Percentiles rank a stretch among this genome's conserved stretches.
Conservation (phyloP, 2,888 invertebrate genomes). For the Thymelicus lineola region DNA sequence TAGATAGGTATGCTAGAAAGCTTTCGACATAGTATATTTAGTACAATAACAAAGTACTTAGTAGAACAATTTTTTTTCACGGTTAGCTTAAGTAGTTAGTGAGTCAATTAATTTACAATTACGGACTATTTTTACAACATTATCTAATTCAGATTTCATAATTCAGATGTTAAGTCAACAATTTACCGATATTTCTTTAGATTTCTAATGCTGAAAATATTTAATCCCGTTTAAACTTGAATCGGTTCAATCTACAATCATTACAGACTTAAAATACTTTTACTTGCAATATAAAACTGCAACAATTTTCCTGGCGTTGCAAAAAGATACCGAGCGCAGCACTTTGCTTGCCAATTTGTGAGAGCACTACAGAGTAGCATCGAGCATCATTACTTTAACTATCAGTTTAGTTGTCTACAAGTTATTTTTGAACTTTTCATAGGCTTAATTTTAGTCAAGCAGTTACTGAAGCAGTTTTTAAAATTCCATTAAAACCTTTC, state of each 20-base stretch:
- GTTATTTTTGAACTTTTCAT: slow-evolving; percentile 26
- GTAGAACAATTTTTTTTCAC: too few relatives aligned
- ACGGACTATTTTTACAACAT: too few relatives aligned
- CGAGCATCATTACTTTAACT: slow-evolving; percentile 30
- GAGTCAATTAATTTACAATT: too few relatives aligned
- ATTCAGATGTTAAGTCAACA: too few relatives aligned
- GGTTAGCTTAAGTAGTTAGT: too few relatives aligned
- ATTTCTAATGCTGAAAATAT: not conserved
- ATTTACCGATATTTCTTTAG: too few relatives aligned
- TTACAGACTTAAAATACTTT: slow-evolving; percentile 4
- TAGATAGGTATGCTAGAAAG: too few relatives aligned
- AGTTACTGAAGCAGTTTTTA: slow-evolving; percentile 7
- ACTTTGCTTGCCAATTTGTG: slow-evolving; percentile 34
- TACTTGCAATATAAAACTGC: slow-evolving; percentile 13
- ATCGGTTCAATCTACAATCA: not conserved
- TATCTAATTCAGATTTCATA: too few relatives aligned
- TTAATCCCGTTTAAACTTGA: not conserved
- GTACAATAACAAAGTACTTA: too few relatives aligned
- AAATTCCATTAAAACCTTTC: not conserved
- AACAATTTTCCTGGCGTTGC: slow-evolving; percentile 20
- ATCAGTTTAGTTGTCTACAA: slow-evolving; percentile 22
- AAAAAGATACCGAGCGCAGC: slow-evolving; percentile 25
- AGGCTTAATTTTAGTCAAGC: slow-evolving; percentile 15
- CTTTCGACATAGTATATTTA: too few relatives aligned
- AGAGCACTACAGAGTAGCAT: slow-evolving; percentile 26